Percentiles rank a stretch among this genome's conserved stretches.
These are phyloP conservation scores for Diadophis punctatus DNA, from an alignment of 2,113 vertebrate species.

Conservation along the genomic window DNA sequence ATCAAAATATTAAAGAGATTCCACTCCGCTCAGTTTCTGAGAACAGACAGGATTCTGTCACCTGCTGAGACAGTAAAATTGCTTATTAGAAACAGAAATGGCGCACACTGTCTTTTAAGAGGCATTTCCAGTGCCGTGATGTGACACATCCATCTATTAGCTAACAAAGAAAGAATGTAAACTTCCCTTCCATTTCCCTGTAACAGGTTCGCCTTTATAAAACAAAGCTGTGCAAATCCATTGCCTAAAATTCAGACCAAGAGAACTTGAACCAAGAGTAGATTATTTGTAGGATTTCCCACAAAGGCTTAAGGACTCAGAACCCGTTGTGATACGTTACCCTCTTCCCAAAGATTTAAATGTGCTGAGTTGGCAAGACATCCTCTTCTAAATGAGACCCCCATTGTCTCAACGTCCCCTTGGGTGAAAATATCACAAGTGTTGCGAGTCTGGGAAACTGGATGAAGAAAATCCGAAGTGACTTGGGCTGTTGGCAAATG, in stretches of 20 bases:
- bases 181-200: too few species aligned
- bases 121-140: not conserved
- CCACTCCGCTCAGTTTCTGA: not conserved
- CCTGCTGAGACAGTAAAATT: not conserved
- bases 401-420: not conserved
- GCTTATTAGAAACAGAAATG: not conserved
- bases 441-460: constrained; percentile 4
- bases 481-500: not conserved
- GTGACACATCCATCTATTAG: not conserved
- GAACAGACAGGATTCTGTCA: not conserved
- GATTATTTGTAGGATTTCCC: not conserved
- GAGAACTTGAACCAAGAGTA: not conserved
- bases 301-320: not conserved
- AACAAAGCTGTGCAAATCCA: not conserved
- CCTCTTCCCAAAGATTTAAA: not conserved
- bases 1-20: not conserved
- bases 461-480: constrained; percentile 25
- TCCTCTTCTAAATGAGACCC: not conserved
- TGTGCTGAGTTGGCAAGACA: not conserved
- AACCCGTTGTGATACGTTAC: not conserved
- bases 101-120: not conserved
- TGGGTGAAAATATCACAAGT: constrained; percentile 8
- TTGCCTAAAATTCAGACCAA: not conserved
- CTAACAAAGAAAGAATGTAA: not conserved
- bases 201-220: not conserved